Conservation (phyloP, 1,140 invertebrate species). For the Augochlora pura region DNA sequence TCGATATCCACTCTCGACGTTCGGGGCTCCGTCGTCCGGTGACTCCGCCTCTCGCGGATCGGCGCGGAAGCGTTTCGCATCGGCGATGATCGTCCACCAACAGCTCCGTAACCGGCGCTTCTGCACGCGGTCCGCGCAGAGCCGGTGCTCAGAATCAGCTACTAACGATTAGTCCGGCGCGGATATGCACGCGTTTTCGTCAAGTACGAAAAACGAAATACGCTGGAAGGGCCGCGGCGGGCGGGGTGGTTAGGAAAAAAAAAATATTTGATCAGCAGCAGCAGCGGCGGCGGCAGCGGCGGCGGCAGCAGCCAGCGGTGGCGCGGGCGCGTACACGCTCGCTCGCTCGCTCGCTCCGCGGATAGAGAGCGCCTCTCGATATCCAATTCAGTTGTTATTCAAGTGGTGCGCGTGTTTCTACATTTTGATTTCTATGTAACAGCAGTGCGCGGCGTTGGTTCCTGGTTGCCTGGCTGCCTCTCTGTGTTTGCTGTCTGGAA, state of each 20-base stretch:
- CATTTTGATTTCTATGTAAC: constrained; percentile 66
- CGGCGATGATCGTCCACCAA: background rate
- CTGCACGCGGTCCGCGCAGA: background rate
- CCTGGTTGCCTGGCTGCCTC: background rate
- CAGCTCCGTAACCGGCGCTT: background rate
- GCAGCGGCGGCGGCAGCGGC: too few relatives aligned
- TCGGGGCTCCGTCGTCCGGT: too few relatives aligned
- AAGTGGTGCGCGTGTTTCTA: constrained; percentile 65
- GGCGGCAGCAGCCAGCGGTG: background rate
- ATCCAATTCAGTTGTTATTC: constrained; percentile 68
- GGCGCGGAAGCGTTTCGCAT: background rate
- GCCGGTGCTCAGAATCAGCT: constrained; percentile 45
- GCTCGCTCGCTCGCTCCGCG: background rate
- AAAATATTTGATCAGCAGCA: constrained; percentile 66
- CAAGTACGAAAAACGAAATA: constrained; percentile 44
- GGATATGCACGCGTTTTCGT: constrained; percentile 45
- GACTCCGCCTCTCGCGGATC: too few relatives aligned
- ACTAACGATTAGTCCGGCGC: constrained; percentile 57
- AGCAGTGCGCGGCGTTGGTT: constrained; percentile 36
- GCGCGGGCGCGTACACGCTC: background rate
- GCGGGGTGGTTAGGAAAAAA: constrained; percentile 20
- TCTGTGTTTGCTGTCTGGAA: constrained; percentile 61
- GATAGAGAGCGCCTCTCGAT: constrained; percentile 61
- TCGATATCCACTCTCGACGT: too few relatives aligned
- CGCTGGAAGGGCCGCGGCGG: too few relatives aligned